Base-by-base conservation (phyloP, 2,888 invertebrate species). In the Lingula anatina region DNA sequence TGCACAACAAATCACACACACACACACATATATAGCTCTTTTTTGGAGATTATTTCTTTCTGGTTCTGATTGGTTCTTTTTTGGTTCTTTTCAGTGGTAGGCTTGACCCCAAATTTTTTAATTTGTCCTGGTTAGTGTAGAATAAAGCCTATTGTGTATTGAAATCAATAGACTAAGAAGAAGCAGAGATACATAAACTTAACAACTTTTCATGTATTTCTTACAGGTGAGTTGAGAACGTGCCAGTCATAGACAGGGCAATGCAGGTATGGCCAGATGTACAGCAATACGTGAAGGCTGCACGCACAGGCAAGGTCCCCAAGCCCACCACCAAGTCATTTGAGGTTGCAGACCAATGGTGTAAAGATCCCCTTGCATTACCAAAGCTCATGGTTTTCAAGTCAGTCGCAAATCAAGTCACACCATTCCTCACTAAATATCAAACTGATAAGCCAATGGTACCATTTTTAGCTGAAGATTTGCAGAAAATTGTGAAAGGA, bases 381-480 rank as follows among this genome's bases (percentile, higher is more conserved):
- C 43, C 47, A n/a, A 51, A 42, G 39, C 36, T 51, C 20, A 12
- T 12, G 12, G 47, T 44, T 36, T 36, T 41, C 25, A 23, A 39
- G n/a, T 48, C 44, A 26, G 24, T 51, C 23, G 47, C 51, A n/a
- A 44, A 48, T 39, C 20, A 24, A 37, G 24, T 51, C 4, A 43
- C 43, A 18, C 43, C 23, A 38, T 48, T 51, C 31, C 21, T 51
- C n/a, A 44, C 27, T 0, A 18, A 21, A 20, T 51, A 48, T 44
- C 48, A 51, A 25, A 51, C 44, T 25, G 51, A 51, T 23, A 51
- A 51, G 41, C 47, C 50, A 15, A 50, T 53, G 50, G 21, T 53
- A 20, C 50, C 50, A 20, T 53, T 53, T 39, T 28, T 53, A 1
- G 44, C 45, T 23, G 21, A 44, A 18, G 53, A 53, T 31, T 47